A percentile compares a stretch with the other conserved stretches of the same genome.
Evolutionary conservation across 2,113 vertebrate species (phyloP).

Genomic region (Odontophorus gujanensis): DNA sequence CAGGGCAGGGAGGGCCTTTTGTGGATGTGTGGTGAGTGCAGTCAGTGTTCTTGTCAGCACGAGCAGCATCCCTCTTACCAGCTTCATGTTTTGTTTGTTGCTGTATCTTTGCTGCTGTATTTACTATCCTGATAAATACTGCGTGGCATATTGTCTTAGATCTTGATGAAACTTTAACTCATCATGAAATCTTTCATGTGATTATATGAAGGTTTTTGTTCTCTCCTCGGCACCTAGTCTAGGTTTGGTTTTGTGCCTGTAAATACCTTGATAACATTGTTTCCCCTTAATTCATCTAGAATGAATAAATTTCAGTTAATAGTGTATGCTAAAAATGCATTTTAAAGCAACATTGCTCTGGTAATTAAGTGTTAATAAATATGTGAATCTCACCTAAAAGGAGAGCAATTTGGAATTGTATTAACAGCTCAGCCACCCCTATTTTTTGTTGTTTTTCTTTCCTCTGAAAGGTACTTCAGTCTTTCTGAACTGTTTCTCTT

Average conservation of each 20-base stretch:
- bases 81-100: accelerated
- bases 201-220: neutral
- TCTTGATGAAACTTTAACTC: neutral
- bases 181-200: accelerated
- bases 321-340: neutral
- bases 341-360: neutral
- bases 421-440: neutral
- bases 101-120: neutral
- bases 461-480: neutral
- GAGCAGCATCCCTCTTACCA: neutral
- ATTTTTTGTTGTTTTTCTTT: neutral
- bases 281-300: neutral
- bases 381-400: neutral
- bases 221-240: neutral
- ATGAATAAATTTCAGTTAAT: neutral
- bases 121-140: neutral
- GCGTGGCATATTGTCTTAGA: neutral
- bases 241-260: neutral
- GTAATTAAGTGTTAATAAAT: neutral
- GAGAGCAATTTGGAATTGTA: neutral
- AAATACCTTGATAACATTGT: neutral
- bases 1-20: neutral
- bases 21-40: neutral
- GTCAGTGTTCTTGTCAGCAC: neutral
- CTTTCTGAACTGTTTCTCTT: neutral